Base-by-base conservation (phyloP, 2,113 vertebrate genomes). In the Anguilla rostrata region DNA sequence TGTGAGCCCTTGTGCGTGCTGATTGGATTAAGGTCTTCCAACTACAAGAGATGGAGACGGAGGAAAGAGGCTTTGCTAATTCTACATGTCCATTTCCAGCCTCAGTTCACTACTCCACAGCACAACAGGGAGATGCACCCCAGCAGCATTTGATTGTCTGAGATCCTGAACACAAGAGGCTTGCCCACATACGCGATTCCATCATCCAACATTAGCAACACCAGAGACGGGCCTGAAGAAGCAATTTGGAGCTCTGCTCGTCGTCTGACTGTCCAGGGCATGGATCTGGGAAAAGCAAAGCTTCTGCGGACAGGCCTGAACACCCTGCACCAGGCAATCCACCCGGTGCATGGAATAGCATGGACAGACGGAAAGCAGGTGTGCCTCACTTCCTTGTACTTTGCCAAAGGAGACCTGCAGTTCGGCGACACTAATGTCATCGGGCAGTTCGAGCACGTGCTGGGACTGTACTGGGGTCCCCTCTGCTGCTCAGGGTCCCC, bases 301-400 rank as follows among this genome's bases (percentile, higher is more conserved):
- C 96, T 99, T 80, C 94, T 96, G 82, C 95, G 97, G 94, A 97
- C 96, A 0, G 98, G 98, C 29, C 93, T 98, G 91, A 99, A 99
- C 82, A 95, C 95, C 3, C 93, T 99, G 0, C 93, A 96, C 91
- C 98, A 98, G 91, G 98, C 98, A 46, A 90, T 98, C 82, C 98
- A 99, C 89, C 98, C 98, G 0, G 12, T 95, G 87, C 96, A 98
- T 0, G 98, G 98, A 85, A 97, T 99, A 16, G 97, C 97, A 3
- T 99, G 98, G 98, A 99, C 98, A 0, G 97, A 99, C 4, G 98
- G 98, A 86, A 97, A 93, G 83, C 98, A 97, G 88, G 97, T 99
- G 83, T 95, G 97, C 81, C 92, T 99, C 78, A 99, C 97, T 0
- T 86, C 95, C 0, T 88, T 99, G 46, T 94, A 92, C 87, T 94